These are phyloP conservation scores for Porphyrio hochstetteri DNA, from an alignment of 2,113 vertebrate species.

Conservation along the genomic window DNA sequence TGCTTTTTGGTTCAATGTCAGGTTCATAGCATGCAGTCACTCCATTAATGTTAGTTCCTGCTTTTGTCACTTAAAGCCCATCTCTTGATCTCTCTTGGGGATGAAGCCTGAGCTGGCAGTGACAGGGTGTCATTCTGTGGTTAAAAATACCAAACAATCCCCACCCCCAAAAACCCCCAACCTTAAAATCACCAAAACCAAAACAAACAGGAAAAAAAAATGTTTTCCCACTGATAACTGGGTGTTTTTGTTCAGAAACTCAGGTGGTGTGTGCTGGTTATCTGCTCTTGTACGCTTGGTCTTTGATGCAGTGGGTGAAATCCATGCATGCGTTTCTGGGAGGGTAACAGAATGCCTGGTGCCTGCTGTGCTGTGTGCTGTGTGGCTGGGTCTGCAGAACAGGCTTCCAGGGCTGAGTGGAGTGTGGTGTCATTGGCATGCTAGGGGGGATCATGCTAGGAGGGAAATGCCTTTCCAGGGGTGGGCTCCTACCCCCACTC, in stretches of 20 bases:
- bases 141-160: not conserved
- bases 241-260: too few relatives aligned
- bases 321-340: not conserved
- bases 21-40: not conserved
- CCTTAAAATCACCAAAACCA: not conserved
- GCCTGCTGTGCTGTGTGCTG: not conserved
- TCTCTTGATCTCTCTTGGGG: not conserved
- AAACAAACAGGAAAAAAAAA: not conserved
- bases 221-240: not conserved
- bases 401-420: too few relatives aligned
- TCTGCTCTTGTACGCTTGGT: not conserved
- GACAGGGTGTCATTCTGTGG: not conserved
- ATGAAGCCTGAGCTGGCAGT: not conserved
- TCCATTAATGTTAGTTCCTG: accelerated
- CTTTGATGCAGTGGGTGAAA: not conserved
- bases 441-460: not conserved
- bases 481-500: not conserved
- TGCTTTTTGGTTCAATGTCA: not conserved
- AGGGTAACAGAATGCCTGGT: accelerated
- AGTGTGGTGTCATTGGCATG: not conserved
- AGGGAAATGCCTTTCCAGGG: not conserved
- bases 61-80: not conserved
- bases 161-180: not conserved
- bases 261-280: not conserved
- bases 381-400: not conserved